These are phyloP conservation scores for Sminthurinus aureus DNA, from an alignment of 2,888 invertebrate genomes.

Conservation along the genomic window DNA sequence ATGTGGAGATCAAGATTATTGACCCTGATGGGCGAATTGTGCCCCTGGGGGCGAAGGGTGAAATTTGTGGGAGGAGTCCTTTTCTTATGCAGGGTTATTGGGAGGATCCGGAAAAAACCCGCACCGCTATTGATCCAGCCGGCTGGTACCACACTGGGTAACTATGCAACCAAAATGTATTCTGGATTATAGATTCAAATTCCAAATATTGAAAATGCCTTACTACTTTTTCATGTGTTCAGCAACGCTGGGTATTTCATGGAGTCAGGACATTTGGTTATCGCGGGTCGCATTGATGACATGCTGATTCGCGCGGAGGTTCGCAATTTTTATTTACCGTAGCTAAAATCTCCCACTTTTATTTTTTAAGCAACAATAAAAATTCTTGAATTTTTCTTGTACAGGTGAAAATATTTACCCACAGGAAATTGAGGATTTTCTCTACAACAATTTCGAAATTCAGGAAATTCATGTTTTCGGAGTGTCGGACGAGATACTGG, in stretches of 20 bases:
- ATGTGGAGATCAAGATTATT: conserved; percentile 69
- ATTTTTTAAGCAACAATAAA: no score
- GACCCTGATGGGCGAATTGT: conserved; percentile 72
- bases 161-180: neutral
- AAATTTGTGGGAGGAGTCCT: conserved; percentile 79
- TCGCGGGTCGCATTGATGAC: conserved; percentile 79
- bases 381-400: no score
- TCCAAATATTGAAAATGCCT: conserved; percentile 5
- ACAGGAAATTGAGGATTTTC: conserved; percentile 76
- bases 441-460: conserved; percentile 77
- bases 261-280: conserved; percentile 74
- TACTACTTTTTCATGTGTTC: conserved; percentile 44
- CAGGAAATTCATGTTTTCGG: conserved; percentile 79
- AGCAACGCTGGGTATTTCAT: conserved; percentile 76
- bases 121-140: conserved; percentile 71
- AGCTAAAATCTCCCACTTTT: no score
- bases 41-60: conserved; percentile 77
- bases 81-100: conserved; percentile 82
- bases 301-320: conserved; percentile 81
- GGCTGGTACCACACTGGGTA: conserved; percentile 75
- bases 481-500: conserved; percentile 21
- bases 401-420: conserved; percentile 88
- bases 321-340: no score
- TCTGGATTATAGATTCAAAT: neutral
- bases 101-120: conserved; percentile 78